Conservation (phyloP, 2,888 invertebrate species). For the Drosophila phalerata region DNA sequence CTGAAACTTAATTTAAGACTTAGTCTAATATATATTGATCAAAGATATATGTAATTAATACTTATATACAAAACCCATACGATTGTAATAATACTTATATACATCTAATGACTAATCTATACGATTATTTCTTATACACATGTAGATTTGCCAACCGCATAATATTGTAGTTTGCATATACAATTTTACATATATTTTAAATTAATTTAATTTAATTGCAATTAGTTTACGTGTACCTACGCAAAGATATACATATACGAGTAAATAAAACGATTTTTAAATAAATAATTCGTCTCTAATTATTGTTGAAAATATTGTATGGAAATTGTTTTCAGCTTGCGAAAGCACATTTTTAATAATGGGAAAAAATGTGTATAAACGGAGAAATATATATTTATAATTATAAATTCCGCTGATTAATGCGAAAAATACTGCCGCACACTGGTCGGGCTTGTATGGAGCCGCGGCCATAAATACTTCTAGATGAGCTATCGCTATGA, state of each 20-base stretch:
- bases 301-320: not conserved
- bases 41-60: slow-evolving; percentile 71
- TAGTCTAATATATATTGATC: slow-evolving; percentile 70
- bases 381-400: too few species aligned
- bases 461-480: too few species aligned
- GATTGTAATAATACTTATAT: slow-evolving; percentile 35
- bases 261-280: slow-evolving; percentile 67
- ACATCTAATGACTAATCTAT: slow-evolving; percentile 45
- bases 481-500: too few species aligned
- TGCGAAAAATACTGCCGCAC: too few species aligned
- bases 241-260: slow-evolving; percentile 56
- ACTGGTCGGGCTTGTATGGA: too few species aligned
- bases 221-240: slow-evolving; percentile 61
- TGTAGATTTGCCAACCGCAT: slow-evolving; percentile 42
- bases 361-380: too few species aligned
- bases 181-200: slow-evolving; percentile 41
- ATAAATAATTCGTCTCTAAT: slow-evolving; percentile 16
- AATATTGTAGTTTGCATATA: slow-evolving; percentile 29
- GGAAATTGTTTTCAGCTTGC: too few species aligned
- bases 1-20: slow-evolving; percentile 60
- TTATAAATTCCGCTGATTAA: too few species aligned
- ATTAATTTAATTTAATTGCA: slow-evolving; percentile 61
- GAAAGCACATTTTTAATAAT: too few species aligned
- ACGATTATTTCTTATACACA: slow-evolving; percentile 35
- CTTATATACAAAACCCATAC: slow-evolving; percentile 40